Conservation (phyloP, 2,113 vertebrate species). For the Tylochromis polylepis region DNA sequence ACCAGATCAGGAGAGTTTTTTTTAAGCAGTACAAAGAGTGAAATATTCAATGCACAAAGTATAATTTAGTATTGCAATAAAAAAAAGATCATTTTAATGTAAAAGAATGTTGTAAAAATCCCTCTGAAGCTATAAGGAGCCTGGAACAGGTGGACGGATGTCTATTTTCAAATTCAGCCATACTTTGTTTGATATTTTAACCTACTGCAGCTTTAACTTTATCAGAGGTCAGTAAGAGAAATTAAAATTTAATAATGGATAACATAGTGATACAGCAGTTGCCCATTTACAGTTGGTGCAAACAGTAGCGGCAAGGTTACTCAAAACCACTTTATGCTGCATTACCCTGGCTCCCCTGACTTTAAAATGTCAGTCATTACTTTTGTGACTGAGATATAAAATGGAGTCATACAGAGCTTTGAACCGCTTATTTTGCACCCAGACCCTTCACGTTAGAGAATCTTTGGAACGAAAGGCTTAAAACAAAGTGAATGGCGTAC, state of each 20-base stretch:
- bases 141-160: neutral
- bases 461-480: neutral
- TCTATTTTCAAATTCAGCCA: neutral
- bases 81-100: neutral
- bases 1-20: neutral
- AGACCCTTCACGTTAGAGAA: neutral
- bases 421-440: neutral
- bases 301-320: neutral
- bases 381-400: neutral
- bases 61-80: neutral
- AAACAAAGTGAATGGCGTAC: neutral
- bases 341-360: neutral
- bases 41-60: neutral
- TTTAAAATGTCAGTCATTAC: neutral
- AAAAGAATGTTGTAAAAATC: neutral
- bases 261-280: neutral
- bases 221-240: neutral
- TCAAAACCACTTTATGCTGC: neutral
- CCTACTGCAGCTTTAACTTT: neutral
- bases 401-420: neutral
- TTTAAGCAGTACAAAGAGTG: neutral
- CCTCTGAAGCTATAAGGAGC: neutral
- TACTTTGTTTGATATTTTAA: fast-evolving
- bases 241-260: neutral
- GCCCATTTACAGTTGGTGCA: neutral